Evolutionary conservation across 2,888 invertebrate species (phyloP), one percentile per base, ranked within the genome.

Genomic region (Macaria liturata): DNA sequence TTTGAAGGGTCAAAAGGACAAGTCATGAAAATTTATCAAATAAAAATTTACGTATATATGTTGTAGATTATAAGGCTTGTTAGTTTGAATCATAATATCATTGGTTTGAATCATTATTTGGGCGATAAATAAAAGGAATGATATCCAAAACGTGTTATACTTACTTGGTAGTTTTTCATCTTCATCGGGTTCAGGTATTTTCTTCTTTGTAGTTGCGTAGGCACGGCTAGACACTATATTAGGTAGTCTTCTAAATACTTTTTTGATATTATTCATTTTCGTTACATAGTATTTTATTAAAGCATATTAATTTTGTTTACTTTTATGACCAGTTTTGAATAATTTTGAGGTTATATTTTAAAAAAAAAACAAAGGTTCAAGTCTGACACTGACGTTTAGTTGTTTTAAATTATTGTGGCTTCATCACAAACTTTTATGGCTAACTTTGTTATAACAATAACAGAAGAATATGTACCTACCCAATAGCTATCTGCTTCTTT

Each of bases 111-210:
- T 20, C 20, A 20, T 20, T 20, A 20, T 20, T 20, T 20, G 20
- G 20, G 20, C 34, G 7, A 37, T 37, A 37, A 37, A 37, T 37
- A 37, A 4, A 37, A 6, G 34, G 5, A 7, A 37, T 6, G 7
- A 37, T 7, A 37, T 6, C 7, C 7, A 37, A 37, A 37, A 37
- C 1, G 7, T 44, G 46, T n/a, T n/a, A n/a, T 39, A 61, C 63
- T 79, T 80, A 89, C 91, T 87, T 76, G 93, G 93, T 57, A 94
- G 74, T 46, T 85, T 77, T 49, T 93, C 86, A 53, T 89, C 91
- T 71, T 91, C 88, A 61, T 88, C 81, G 0, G 83, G 83, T 64
- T 91, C 83, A 62, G 92, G 81, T 74, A 92, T 85, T 92, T 93
- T 88, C 87, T 89, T 90, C 75, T 87, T 91, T 6, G 83, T 82